Evolutionary conservation across 2,888 invertebrate species (phyloP).

Genomic region (Chouioia cunea): DNA sequence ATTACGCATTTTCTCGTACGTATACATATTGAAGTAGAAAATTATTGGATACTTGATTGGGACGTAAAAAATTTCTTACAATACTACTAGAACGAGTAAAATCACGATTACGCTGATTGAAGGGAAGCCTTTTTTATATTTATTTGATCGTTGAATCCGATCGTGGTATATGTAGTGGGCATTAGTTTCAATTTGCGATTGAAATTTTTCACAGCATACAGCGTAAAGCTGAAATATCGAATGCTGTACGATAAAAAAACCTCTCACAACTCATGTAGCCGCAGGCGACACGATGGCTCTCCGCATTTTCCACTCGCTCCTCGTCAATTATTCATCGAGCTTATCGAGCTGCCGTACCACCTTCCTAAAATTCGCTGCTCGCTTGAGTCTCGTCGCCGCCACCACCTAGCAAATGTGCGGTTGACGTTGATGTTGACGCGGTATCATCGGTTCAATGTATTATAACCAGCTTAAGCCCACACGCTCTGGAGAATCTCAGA

Average conservation of each 20-base stretch:
- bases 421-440: conserved; percentile 35
- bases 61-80: no score
- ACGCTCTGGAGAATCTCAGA: conserved; percentile 3
- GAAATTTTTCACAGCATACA: no score
- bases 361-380: background rate
- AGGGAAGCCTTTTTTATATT: no score
- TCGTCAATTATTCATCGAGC: conserved; percentile 44
- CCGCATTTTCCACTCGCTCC: conserved; percentile 20
- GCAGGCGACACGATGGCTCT: no score
- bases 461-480: conserved; percentile 29
- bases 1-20: background rate
- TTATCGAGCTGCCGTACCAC: conserved; percentile 8
- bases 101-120: no score
- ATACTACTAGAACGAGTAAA: no score
- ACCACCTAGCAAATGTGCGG: conserved; percentile 1
- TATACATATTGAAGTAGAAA: no score
- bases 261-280: no score
- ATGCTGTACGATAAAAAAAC: background rate
- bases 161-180: no score
- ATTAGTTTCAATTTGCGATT: no score
- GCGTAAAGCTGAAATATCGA: conserved; percentile 20
- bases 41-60: no score
- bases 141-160: no score
- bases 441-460: background rate
- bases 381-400: background rate